A percentile compares a stretch with the other conserved stretches of the same genome.
These are phyloP conservation scores for Oryzias dopingdopingensis DNA, from an alignment of 2,797 vertebrate genomes.

Conservation along the genomic window DNA sequence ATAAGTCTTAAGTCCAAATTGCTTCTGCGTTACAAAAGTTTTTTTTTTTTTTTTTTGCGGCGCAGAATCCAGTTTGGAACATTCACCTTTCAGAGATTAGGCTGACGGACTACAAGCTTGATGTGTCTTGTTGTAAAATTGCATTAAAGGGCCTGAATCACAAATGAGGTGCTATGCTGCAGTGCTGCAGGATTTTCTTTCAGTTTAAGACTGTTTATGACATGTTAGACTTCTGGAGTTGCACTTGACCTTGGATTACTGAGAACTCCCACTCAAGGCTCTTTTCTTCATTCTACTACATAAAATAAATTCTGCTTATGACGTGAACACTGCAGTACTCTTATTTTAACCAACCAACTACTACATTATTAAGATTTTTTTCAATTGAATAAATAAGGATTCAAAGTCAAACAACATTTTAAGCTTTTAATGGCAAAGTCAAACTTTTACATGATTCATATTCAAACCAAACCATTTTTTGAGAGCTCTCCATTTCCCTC, in stretches of 20 bases:
- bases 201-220: neutral
- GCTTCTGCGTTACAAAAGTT: conserved; percentile 43
- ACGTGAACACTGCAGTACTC: neutral
- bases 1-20: conserved; percentile 59
- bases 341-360: neutral
- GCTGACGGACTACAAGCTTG: conserved; percentile 25
- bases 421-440: conserved; percentile 83
- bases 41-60: conserved; percentile 18
- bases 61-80: conserved; percentile 27
- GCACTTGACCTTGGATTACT: conserved; percentile 23
- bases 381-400: conserved; percentile 1
- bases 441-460: conserved; percentile 79
- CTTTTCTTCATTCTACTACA: neutral
- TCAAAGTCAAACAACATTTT: conserved; percentile 54
- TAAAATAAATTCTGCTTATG: no score
- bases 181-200: neutral
- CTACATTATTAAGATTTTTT: neutral
- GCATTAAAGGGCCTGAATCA: conserved; percentile 22
- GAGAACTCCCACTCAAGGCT: conserved; percentile 2
- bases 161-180: conserved; percentile 9
- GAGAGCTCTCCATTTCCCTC: conserved; percentile 58
- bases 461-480: conserved; percentile 77
- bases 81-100: conserved; percentile 49
- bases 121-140: conserved; percentile 24
- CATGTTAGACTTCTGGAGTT: neutral